Evolutionary conservation across 2,888 invertebrate species (phyloP).

Genomic region (Tinea pellionella): DNA sequence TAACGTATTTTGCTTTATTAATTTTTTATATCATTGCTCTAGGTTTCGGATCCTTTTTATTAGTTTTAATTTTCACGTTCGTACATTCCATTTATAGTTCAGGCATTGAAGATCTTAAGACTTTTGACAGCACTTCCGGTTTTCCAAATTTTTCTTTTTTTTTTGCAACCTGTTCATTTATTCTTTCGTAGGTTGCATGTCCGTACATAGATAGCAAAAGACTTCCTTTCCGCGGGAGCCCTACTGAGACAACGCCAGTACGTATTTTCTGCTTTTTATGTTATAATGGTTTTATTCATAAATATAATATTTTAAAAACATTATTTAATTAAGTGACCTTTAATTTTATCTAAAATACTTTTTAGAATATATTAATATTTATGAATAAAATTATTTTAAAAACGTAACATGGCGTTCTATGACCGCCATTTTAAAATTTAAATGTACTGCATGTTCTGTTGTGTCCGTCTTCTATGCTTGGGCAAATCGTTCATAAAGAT

Average conservation of each 20-base stretch:
- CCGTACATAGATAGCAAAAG: constrained; percentile 64
- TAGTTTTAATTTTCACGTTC: too few relatives aligned
- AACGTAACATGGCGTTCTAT: background rate
- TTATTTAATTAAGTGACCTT: background rate
- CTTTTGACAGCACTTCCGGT: constrained; percentile 18
- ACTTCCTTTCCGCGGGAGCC: constrained; percentile 37
- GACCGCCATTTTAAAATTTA: background rate
- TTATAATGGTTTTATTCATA: background rate
- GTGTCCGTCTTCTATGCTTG: constrained; percentile 7
- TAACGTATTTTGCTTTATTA: too few relatives aligned
- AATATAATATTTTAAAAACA: background rate
- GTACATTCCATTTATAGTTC: background rate
- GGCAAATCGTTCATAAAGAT: background rate
- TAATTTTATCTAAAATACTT: background rate
- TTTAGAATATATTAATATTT: background rate
- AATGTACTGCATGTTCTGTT: background rate
- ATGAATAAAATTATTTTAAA: background rate
- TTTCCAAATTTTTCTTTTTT: constrained; percentile 28
- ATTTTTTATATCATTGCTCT: too few relatives aligned
- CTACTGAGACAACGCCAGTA: constrained; percentile 78
- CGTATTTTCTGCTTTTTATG: constrained; percentile 53
- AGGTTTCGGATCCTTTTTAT: too few relatives aligned
- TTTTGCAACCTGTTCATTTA: constrained; percentile 63
- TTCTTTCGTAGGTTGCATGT: constrained; percentile 74
- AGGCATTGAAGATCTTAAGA: constrained; percentile 7